Evolutionary conservation across 2,797 vertebrate genomes (phyloP).

Genomic region (Champsocephalus gunnari): DNA sequence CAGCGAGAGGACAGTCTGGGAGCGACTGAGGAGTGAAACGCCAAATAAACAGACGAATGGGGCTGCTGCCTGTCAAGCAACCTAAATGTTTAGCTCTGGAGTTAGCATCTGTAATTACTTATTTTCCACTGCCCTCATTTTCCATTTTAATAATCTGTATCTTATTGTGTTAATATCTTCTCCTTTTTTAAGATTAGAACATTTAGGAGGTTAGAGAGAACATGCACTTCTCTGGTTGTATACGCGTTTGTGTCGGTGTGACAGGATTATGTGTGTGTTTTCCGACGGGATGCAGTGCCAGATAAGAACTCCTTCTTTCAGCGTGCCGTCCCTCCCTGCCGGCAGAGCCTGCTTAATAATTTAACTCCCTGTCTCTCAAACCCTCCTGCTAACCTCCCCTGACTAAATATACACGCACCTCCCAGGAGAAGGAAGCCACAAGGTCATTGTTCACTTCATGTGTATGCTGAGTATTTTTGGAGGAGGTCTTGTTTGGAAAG

Average conservation of each 20-base stretch:
- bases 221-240: slow-evolving; percentile 3
- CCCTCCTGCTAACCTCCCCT: slow-evolving; percentile 42
- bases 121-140: slow-evolving; percentile 25
- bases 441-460: slow-evolving; percentile 45
- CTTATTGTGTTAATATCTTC: slow-evolving; percentile 11
- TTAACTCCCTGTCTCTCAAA: slow-evolving; percentile 61
- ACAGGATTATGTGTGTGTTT: slow-evolving; percentile 31
- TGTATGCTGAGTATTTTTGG: slow-evolving; percentile 10
- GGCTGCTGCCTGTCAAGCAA: slow-evolving; percentile 38
- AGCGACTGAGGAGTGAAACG: slow-evolving; percentile 22
- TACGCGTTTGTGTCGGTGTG: slow-evolving; percentile 19
- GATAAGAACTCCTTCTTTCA: slow-evolving; percentile 57
- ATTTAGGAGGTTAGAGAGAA: slow-evolving; percentile 21
- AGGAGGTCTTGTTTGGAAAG: slow-evolving; percentile 26
- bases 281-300: slow-evolving; percentile 40
- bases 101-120: slow-evolving; percentile 50
- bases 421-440: slow-evolving; percentile 39
- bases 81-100: slow-evolving; percentile 37
- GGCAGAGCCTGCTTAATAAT: slow-evolving; percentile 69
- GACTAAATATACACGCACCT: slow-evolving; percentile 69
- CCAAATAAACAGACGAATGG: slow-evolving; percentile 44
- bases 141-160: slow-evolving; percentile 19
- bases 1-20: slow-evolving; percentile 35
- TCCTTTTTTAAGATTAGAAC: slow-evolving; percentile 3
- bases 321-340: slow-evolving; percentile 54